Evolutionary conservation across 1,140 invertebrate genomes (phyloP), one percentile per base, ranked within the genome.

Genomic region (Zaprionus davidi): DNA sequence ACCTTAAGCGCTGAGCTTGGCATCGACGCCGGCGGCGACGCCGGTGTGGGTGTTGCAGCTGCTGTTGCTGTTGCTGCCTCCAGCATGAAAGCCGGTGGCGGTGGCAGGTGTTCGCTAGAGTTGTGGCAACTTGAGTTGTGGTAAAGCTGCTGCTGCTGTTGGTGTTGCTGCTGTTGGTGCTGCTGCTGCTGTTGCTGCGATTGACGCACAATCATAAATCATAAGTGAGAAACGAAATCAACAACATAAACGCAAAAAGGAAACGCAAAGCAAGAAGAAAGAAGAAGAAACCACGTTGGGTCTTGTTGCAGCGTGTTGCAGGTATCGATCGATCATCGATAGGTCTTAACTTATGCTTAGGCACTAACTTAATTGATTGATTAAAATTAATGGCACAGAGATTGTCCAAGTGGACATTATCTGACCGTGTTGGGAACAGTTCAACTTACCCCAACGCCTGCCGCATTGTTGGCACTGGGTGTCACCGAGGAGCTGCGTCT

Each of bases 401-500:
- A 11, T 24, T 13, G 46, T 24, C 46, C 46, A 20, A 22, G 4
- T 5, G 46, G 20, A 12, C 12, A 51, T 51, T 51, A 51, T 22
- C 15, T 12, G 41, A n/a, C 5, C 41, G n/a, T n/a, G 41, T 34
- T 34, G 15, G 41, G 17, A 1, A 28, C 12, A 28, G 0, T 0
- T 34, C 1, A 55, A 85, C 91, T 92, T 84, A 92, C 91, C 82
- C 81, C 82, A 22, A 87, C 78, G 24, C 82, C 53, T 56, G 75
- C 72, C 13, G 44, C 65, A 58, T 58, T 73, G 63, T 92, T 91
- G 69, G 79, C 81, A 79, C 88, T 91, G 56, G 92, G 92, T 26
- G 96, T 96, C 64, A 98, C 97, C 41, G 97, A 97, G 0, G 97
- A 97, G 12, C 97, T 97, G 44, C 97, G 94, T 72, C 97, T 94